Evolutionary conservation across 1,140 invertebrate species (phyloP).

Genomic region (Brachionus rubens): DNA sequence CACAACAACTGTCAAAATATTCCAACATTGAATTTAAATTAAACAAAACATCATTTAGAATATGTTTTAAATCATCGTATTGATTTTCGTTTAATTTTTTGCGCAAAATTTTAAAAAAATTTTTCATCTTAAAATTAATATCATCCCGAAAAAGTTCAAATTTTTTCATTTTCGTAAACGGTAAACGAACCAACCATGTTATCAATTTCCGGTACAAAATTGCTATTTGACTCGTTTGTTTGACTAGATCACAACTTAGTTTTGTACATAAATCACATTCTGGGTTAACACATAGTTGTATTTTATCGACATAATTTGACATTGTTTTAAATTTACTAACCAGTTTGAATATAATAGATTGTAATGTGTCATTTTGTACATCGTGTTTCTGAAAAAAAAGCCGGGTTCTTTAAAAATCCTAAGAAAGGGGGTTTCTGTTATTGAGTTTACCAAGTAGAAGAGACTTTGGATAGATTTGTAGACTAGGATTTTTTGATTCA

Average conservation of each 20-base stretch:
- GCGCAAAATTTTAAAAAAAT: background rate
- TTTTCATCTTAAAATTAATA: constrained; percentile 14
- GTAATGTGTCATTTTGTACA: constrained; percentile 11
- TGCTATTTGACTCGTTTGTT: constrained; percentile 7
- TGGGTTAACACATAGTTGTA: background rate
- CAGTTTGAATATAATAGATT: constrained; percentile 10
- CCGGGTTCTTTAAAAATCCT: background rate
- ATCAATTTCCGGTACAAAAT: constrained; percentile 7
- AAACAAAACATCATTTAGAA: background rate
- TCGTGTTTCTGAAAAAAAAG: background rate
- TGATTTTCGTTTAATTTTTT: constrained; percentile 40
- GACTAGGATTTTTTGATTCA: background rate
- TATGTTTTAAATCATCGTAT: constrained; percentile 8
- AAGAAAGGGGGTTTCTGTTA: background rate
- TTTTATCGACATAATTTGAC: constrained; percentile 10
- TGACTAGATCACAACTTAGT: constrained; percentile 1
- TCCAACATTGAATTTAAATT: background rate
- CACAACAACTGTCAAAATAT: constrained; percentile 20
- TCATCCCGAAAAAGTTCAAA: constrained; percentile 22
- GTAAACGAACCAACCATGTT: constrained; percentile 3
- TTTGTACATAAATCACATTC: background rate
- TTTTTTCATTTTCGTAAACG: constrained; percentile 33
- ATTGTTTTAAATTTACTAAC: background rate
- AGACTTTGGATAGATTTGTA: constrained; percentile 14
- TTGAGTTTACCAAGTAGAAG: background rate